phyloP scores from a whole-genome alignment of 2,797 vertebrate genomes.

The Amazona ochrocephala region DNA sequence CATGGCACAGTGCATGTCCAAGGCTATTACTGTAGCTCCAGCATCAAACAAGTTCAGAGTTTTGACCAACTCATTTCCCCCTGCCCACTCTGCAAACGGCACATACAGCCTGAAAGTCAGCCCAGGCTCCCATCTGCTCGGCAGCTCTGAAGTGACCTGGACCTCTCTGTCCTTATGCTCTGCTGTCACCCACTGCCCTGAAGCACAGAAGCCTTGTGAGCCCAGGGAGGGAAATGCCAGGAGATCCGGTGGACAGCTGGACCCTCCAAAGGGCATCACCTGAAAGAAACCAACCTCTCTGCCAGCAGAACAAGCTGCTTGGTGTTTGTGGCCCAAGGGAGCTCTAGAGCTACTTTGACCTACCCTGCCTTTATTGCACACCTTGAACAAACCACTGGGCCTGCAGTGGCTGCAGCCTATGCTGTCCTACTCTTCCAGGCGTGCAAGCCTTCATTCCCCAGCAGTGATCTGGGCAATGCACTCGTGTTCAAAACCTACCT shows the following conservation, averaged over 20 bases:
- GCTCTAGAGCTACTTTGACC: neutral
- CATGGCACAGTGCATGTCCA: accelerated
- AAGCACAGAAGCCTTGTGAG: neutral
- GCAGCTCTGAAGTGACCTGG: neutral
- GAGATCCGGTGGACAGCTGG: neutral
- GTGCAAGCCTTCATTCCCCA: neutral
- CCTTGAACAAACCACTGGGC: accelerated
- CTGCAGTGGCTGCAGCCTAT: neutral
- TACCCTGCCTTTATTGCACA: neutral
- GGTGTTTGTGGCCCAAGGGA: neutral
- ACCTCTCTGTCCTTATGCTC: neutral
- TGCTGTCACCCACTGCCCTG: neutral
- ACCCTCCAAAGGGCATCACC: neutral
- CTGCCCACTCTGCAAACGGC: neutral
- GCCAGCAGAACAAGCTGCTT: neutral
- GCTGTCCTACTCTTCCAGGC: neutral
- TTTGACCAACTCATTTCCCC: neutral
- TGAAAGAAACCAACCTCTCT: neutral
- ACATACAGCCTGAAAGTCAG: neutral
- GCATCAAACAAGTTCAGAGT: neutral
- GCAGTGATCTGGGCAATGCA: neutral
- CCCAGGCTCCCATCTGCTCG: neutral
- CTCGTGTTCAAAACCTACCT: neutral
- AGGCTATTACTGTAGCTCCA: neutral
- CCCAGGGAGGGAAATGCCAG: neutral